Conservation (phyloP, 2,113 vertebrate species). For the Hemiprocne comata region DNA sequence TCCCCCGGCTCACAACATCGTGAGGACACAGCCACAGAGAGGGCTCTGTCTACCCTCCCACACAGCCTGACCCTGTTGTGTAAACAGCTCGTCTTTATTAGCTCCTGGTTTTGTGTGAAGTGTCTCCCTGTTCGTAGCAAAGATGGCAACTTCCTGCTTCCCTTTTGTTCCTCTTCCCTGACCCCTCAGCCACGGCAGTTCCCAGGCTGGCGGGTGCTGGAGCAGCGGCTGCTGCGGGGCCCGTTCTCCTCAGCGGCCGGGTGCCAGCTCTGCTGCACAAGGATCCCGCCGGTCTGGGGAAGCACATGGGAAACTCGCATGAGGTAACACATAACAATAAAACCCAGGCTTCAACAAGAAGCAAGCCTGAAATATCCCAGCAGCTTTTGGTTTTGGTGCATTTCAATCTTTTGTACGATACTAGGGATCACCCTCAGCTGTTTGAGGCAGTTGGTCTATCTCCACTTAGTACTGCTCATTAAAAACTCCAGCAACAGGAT, state of each 20-base stretch:
- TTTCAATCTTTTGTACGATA: background rate
- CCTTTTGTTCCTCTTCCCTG: background rate
- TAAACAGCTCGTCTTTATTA: background rate
- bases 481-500: background rate
- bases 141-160: background rate
- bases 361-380: background rate
- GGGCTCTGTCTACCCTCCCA: background rate
- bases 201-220: fast-evolving
- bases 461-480: background rate
- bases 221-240: fast-evolving
- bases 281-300: background rate
- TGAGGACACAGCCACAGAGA: background rate
- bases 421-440: background rate
- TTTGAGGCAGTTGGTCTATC: background rate
- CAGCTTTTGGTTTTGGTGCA: background rate
- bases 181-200: fast-evolving
- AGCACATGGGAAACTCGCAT: background rate
- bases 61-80: background rate
- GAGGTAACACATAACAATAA: background rate
- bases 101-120: background rate
- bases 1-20: fast-evolving
- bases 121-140: background rate
- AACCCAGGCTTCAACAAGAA: background rate
- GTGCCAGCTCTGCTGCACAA: background rate
- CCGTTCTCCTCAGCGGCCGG: fast-evolving